A percentile compares a stretch with the other conserved stretches of the same genome.
phyloP scores from a whole-genome alignment of 1,140 invertebrate species.

The Drosophila baimaii region DNA sequence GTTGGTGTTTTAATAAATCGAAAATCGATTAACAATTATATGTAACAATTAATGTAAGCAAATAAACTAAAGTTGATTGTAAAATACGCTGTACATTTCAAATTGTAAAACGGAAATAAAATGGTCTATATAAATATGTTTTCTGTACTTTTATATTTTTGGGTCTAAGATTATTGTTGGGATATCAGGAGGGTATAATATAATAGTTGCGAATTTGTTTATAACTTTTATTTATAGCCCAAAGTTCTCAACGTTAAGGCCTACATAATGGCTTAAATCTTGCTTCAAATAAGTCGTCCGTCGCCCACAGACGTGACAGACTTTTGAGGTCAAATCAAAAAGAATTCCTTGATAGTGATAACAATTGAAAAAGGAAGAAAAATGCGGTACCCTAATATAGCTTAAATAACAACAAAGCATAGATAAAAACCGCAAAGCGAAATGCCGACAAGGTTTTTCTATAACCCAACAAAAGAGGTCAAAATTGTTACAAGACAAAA shows the following conservation, averaged over 20 bases:
- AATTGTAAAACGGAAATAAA: constrained; percentile 34
- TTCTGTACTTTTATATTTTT: neutral
- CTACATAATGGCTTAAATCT: neutral
- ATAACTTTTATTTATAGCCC: neutral
- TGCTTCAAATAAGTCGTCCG: constrained; percentile 1
- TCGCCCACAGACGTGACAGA: constrained; percentile 28
- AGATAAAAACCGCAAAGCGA: constrained; percentile 61
- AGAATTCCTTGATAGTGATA: constrained; percentile 3
- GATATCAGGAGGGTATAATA: neutral
- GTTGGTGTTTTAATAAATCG: constrained; percentile 57
- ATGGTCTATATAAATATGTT: constrained; percentile 15
- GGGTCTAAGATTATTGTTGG: neutral
- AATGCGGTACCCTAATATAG: constrained; percentile 44
- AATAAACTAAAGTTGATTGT: constrained; percentile 54
- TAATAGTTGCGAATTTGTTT: neutral
- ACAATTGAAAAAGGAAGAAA: constrained; percentile 20
- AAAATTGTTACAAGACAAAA: constrained; percentile 73
- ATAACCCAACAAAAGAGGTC: constrained; percentile 73
- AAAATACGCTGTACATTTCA: constrained; percentile 51
- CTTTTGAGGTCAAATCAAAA: constrained; percentile 27
- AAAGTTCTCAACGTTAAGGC: neutral
- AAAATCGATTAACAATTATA: constrained; percentile 20
- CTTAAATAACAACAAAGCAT: constrained; percentile 58
- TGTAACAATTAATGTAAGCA: constrained; percentile 22
- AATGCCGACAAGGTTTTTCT: constrained; percentile 52